A percentile compares a stretch with the other conserved stretches of the same genome.
phyloP scores from a whole-genome alignment of 2,113 vertebrate genomes.

The Turdus rufiventris region DNA sequence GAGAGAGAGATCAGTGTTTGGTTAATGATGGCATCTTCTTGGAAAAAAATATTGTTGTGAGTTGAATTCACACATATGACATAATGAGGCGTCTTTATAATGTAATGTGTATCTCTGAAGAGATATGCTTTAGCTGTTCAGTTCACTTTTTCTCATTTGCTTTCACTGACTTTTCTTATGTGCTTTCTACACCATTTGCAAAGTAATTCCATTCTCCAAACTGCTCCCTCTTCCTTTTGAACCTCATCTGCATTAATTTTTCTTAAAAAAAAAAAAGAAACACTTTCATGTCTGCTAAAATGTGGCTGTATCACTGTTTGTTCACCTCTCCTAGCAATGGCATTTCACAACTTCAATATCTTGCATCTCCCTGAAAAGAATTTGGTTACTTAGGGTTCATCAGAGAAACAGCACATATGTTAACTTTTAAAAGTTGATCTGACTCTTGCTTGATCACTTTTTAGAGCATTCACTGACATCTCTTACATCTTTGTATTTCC shows the following conservation, averaged over 20 bases:
- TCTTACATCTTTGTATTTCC: not conserved
- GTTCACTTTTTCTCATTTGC: not conserved
- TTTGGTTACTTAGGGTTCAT: not conserved
- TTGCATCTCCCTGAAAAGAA: not conserved
- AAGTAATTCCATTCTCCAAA: not conserved
- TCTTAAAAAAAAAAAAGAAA: not conserved
- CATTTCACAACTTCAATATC: not conserved
- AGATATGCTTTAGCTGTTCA: not conserved
- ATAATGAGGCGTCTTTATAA: not conserved
- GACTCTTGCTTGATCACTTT: not conserved
- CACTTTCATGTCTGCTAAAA: not conserved
- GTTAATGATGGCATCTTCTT: not conserved
- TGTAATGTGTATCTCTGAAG: not conserved
- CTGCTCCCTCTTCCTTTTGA: not conserved
- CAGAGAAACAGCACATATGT: not conserved
- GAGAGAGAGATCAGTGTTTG: not conserved
- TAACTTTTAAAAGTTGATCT: not conserved
- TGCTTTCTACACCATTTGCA: not conserved
- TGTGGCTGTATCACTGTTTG: not conserved
- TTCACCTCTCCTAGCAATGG: not conserved
- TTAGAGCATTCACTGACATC: not conserved
- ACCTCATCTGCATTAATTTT: not conserved
- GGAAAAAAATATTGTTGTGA: not conserved
- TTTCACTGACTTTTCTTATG: not conserved
- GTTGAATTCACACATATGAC: not conserved